A percentile compares a stretch with the other conserved stretches of the same genome.
Conservation (phyloP, 2,888 invertebrate species). For the Epiblema foenella region DNA sequence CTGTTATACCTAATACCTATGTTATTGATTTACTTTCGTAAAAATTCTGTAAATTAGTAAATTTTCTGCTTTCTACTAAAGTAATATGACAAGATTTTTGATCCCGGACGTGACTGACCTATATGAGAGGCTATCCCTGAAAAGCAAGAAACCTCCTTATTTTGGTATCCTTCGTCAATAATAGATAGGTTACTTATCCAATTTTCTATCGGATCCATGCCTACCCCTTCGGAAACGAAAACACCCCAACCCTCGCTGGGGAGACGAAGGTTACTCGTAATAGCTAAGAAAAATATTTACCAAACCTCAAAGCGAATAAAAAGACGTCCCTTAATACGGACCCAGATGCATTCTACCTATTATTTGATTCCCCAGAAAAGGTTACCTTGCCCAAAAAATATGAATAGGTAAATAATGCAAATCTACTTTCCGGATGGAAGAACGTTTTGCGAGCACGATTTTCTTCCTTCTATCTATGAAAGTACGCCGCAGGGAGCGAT, state of each 20-base stretch:
- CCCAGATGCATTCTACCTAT: constrained; percentile 80
- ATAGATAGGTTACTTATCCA: constrained; percentile 67
- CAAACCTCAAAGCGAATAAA: constrained; percentile 77
- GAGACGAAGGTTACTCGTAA: constrained; percentile 64
- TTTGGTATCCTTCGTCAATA: constrained; percentile 59
- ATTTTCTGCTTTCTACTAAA: neutral
- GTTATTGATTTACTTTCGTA: constrained; percentile 1
- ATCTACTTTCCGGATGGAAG: constrained; percentile 63
- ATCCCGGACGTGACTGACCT: constrained; percentile 30
- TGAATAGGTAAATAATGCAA: constrained; percentile 68
- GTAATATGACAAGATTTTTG: constrained; percentile 22
- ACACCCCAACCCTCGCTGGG: constrained; percentile 51
- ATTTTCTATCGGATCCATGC: constrained; percentile 59
- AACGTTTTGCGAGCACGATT: constrained; percentile 63
- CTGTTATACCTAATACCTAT: too few species aligned
- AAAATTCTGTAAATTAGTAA: too few species aligned
- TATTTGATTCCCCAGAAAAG: constrained; percentile 77
- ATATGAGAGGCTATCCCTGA: constrained; percentile 24
- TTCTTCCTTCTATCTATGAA: constrained; percentile 64
- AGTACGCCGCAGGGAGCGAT: constrained; percentile 73
- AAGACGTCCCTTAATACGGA: constrained; percentile 82
- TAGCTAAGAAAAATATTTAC: constrained; percentile 81
- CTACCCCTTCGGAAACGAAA: constrained; percentile 61
- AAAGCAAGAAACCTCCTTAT: constrained; percentile 31
- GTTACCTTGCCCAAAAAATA: constrained; percentile 59